Evolutionary conservation across 2,113 vertebrate genomes (phyloP).

Genomic region (Morone chrysops): DNA sequence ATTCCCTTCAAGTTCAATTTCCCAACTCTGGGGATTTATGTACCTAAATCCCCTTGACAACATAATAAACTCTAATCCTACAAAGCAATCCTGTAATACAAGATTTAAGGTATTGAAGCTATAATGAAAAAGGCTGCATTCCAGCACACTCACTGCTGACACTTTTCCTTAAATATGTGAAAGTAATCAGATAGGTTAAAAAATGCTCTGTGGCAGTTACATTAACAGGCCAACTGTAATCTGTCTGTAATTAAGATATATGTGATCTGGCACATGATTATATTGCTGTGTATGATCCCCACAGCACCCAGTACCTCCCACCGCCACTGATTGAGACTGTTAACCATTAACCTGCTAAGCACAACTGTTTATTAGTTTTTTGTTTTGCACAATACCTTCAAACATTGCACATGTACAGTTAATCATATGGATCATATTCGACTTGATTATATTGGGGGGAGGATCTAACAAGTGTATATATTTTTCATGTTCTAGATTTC

Average conservation of each 20-base stretch:
- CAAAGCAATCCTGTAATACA: conserved; percentile 47
- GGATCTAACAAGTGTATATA: too few relatives aligned
- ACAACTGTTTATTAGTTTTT: too few relatives aligned
- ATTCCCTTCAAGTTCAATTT: conserved; percentile 42
- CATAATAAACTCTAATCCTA: conserved; percentile 56
- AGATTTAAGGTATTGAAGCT: conserved; percentile 34
- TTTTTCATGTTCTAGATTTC: too few relatives aligned
- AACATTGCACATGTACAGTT: too few relatives aligned
- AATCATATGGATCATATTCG: too few relatives aligned
- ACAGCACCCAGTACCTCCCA: too few relatives aligned
- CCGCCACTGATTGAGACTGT: too few relatives aligned
- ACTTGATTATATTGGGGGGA: too few relatives aligned
- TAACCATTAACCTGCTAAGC: too few relatives aligned
- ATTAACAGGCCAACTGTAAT: neutral
- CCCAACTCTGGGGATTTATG: conserved; percentile 31
- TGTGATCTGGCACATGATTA: neutral
- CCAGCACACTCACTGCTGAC: conserved; percentile 7
- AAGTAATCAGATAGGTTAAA: neutral
- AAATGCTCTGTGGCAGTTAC: neutral
- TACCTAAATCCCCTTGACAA: conserved; percentile 45
- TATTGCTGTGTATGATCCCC: neutral
- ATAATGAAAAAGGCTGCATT: conserved; percentile 12
- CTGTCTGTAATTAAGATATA: neutral
- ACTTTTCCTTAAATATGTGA: neutral
- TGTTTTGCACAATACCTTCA: too few relatives aligned